Evolutionary conservation across 2,797 vertebrate genomes (phyloP), one percentile per base, ranked within the genome.

Genomic region (Xerus rutilus): DNA sequence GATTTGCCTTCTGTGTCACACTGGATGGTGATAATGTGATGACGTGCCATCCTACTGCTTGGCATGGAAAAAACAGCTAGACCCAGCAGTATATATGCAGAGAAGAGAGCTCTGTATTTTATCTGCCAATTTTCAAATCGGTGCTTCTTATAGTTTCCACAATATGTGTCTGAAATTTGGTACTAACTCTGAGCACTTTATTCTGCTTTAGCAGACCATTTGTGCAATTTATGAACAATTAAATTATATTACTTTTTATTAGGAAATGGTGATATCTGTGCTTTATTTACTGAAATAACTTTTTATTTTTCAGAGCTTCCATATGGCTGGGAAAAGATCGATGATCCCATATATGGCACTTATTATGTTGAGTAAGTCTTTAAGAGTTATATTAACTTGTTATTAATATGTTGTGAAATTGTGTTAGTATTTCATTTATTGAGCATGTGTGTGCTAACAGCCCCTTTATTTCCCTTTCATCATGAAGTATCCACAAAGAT

Each of bases 291-390:
- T 98, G 96, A 99, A 96, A 97, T 98, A 97, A 98, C 93, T 98
- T 97, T 99, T 99, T 98, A 97, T 99, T 99, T 98, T 99, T 98
- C 99, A 99, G 99, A 99, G 98, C 99, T 99, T 99, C 99, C 99
- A 74, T 99, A 99, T 98, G 99, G 99, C 99, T 99, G 99, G 99
- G 99, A 99, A 99, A 99, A 99, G 99, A 99, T 99, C 98, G 99
- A 99, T 99, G 99, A 99, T 99, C 99, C 99, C 97, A 99, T 99
- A 99, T 99, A 99, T 98, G 99, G 99, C 99, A 99, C 99, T 98
- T 99, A 99, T 98, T 99, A 99, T 98, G 99, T 99, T 95, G 99
- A 99, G 99, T 99, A 99, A 99, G 99, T 99, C 98, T 97, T 96
- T 96, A 97, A 97, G 78, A 95, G 98, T 98, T 98, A 96, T 98